Percentiles rank a stretch among this genome's conserved stretches.
Evolutionary conservation across 2,888 invertebrate species (phyloP).

Genomic region (Melieria picta): DNA sequence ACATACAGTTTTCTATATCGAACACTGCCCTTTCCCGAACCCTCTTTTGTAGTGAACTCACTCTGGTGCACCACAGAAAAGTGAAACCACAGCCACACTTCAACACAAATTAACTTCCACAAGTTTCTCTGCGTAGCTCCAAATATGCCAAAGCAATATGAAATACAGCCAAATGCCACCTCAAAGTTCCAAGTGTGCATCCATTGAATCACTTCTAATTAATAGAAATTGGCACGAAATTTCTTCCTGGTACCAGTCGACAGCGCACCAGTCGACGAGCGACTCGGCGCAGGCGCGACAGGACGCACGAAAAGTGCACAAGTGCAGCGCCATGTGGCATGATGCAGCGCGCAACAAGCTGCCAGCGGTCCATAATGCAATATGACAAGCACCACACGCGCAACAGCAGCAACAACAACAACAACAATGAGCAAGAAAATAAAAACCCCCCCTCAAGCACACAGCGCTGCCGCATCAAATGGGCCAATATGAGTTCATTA

Average conservation of each 20-base stretch:
- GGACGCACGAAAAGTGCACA: constrained; percentile 26
- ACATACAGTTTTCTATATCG: no score
- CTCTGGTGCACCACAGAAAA: no score
- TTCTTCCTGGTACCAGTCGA: constrained; percentile 27
- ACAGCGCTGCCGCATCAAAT: neutral
- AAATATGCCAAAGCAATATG: no score
- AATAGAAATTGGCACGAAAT: constrained; percentile 25
- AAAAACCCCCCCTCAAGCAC: neutral
- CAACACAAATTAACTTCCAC: no score
- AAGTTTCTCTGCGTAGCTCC: no score
- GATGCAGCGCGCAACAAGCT: constrained; percentile 28
- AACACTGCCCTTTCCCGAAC: no score
- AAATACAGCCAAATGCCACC: no score
- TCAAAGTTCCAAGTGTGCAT: constrained; percentile 26
- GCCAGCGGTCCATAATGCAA: constrained; percentile 48
- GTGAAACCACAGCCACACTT: no score
- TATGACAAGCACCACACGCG: constrained; percentile 60
- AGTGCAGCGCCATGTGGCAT: constrained; percentile 27
- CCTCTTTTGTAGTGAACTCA: no score
- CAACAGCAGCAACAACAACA: constrained; percentile 30
- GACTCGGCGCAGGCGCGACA: constrained; percentile 10
- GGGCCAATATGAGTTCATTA: constrained; percentile 56
- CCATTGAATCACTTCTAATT: constrained; percentile 30
- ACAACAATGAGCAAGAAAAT: neutral
- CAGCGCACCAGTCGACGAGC: neutral